Percentiles rank a stretch among this genome's conserved stretches.
Conservation (phyloP, 2,797 vertebrate species). For the Microhierax caerulescens region DNA sequence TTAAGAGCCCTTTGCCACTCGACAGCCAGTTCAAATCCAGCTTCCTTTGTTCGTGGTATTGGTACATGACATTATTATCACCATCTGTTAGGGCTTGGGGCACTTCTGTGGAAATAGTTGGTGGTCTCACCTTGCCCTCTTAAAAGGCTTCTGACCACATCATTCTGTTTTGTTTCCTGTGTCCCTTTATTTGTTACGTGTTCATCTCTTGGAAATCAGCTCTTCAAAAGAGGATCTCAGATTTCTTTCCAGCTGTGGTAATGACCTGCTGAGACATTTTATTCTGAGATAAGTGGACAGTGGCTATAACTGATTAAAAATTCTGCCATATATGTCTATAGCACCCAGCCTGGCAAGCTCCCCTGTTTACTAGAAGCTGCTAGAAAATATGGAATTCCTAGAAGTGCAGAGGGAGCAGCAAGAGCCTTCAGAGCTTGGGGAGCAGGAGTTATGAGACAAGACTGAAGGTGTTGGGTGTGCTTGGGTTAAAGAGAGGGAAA, state of each 20-base stretch:
- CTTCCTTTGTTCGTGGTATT: neutral
- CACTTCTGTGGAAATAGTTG: neutral
- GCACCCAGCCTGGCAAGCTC: neutral
- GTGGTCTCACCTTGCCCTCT: neutral
- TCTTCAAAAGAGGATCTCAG: neutral
- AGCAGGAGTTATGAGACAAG: neutral
- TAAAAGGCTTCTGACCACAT: neutral
- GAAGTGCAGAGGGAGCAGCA: neutral
- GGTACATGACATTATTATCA: neutral
- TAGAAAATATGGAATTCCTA: neutral
- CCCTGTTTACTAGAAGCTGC: neutral
- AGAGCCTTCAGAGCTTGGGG: neutral
- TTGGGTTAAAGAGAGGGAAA: neutral
- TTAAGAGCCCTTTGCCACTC: neutral
- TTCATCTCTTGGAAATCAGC: neutral
- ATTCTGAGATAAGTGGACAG: neutral
- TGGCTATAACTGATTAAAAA: neutral
- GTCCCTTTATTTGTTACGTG: neutral
- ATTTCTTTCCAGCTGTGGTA: neutral
- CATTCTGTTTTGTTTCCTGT: neutral
- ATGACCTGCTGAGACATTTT: neutral
- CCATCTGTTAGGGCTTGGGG: neutral
- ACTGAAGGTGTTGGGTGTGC: neutral
- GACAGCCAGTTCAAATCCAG: neutral
- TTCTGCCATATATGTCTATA: neutral